Conservation (phyloP, 2,113 vertebrate species). For the Propithecus coquereli region DNA sequence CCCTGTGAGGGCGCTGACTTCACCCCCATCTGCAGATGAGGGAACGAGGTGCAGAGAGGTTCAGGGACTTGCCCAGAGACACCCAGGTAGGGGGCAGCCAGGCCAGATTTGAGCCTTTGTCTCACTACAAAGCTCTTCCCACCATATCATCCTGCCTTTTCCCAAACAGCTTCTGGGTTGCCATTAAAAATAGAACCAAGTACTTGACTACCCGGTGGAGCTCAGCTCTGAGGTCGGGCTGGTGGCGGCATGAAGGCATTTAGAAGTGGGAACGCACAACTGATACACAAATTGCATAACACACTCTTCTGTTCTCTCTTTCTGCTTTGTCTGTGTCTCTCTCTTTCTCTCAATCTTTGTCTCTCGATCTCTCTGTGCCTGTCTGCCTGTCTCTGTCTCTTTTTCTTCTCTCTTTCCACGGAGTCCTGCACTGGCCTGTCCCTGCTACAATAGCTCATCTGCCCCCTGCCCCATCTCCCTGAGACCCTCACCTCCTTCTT, state of each 20-base stretch:
- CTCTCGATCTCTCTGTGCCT: not conserved
- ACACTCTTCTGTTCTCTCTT: not conserved
- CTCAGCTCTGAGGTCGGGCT: not conserved
- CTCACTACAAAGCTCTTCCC: conserved; percentile 29
- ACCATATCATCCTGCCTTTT: conserved; percentile 22
- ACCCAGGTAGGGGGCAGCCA: not conserved
- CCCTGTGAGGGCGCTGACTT: not conserved
- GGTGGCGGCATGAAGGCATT: not conserved
- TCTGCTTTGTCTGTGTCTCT: not conserved
- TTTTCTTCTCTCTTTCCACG: not conserved
- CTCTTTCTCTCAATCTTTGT: not conserved
- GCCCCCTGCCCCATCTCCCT: too few relatives aligned
- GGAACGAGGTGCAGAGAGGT: not conserved
- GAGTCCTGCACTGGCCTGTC: not conserved
- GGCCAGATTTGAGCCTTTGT: conserved; percentile 17
- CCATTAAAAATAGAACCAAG: conserved; percentile 65
- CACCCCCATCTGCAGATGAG: not conserved
- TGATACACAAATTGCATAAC: not conserved
- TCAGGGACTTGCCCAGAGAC: not conserved
- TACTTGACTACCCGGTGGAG: conserved; percentile 36
- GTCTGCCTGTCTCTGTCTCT: not conserved
- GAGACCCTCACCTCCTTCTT: not conserved
- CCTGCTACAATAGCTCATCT: not conserved
- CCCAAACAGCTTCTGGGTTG: conserved; percentile 37
- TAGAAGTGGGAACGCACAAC: not conserved